Evolutionary conservation across 2,113 vertebrate genomes (phyloP).

Genomic region (Phoenicopterus ruber): DNA sequence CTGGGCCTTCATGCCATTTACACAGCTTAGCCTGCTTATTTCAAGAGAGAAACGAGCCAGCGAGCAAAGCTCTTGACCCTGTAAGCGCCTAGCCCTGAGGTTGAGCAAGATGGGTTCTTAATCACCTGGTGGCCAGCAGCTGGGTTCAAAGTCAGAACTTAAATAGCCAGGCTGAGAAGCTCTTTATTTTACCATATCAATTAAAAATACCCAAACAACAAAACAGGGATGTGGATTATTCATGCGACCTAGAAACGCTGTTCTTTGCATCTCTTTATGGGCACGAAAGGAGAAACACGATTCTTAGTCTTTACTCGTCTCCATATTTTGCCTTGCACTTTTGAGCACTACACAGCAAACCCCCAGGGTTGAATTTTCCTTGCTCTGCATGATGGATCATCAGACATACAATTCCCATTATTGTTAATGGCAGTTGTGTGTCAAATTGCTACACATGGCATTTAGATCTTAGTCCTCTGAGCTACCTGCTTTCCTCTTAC

Average conservation of each 20-base stretch:
- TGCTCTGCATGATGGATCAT: constrained; percentile 16
- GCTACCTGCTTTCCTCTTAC: not conserved
- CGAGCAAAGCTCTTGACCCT: not conserved
- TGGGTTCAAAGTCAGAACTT: not conserved
- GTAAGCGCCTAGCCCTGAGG: not conserved
- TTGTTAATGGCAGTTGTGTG: constrained; percentile 41
- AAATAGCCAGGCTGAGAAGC: not conserved
- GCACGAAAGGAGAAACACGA: not conserved
- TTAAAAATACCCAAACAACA: not conserved
- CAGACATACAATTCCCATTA: constrained; percentile 1
- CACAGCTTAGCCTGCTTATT: not conserved
- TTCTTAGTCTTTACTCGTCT: not conserved
- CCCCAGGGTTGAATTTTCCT: constrained; percentile 1
- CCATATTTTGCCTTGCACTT: not conserved
- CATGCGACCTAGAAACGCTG: not conserved
- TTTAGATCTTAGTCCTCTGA: not conserved
- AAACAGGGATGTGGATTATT: not conserved
- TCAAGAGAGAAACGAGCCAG: not conserved
- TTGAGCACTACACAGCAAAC: not conserved
- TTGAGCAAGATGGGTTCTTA: not conserved
- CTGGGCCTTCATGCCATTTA: not conserved
- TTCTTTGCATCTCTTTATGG: not conserved
- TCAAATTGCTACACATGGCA: not conserved
- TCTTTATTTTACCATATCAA: not conserved
- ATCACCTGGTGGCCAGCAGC: not conserved